Evolutionary conservation across 53 echinoderm and acorn worm genomes (phyloP).

Genomic region (Holothuria scabra): DNA sequence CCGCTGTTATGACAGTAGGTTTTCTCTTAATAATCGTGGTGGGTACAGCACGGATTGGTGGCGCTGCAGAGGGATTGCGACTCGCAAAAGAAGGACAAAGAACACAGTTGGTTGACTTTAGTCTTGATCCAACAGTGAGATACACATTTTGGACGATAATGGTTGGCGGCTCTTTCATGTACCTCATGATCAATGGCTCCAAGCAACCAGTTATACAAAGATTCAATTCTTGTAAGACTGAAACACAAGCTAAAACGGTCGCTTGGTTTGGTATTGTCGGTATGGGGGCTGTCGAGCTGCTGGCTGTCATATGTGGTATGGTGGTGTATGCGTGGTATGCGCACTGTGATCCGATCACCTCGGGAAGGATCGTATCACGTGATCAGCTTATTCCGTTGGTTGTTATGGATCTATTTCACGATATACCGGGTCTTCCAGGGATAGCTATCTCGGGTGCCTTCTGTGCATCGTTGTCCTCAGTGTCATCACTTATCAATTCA

Average conservation of each 20-base stretch:
- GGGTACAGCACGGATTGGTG: slow-evolving; percentile 20
- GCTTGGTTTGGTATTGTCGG: slow-evolving; percentile 47
- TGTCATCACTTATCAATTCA: slow-evolving; percentile 68
- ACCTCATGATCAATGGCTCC: slow-evolving; percentile 28
- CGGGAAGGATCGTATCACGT: not conserved
- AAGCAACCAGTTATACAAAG: slow-evolving; percentile 25
- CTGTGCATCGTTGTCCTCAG: slow-evolving; percentile 71
- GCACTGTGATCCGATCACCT: slow-evolving; percentile 42
- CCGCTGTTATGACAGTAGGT: slow-evolving; percentile 7
- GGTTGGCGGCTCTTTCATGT: slow-evolving; percentile 24
- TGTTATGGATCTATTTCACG: slow-evolving; percentile 61
- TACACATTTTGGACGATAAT: slow-evolving; percentile 50
- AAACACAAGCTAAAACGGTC: slow-evolving; percentile 18
- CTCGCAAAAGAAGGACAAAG: slow-evolving; percentile 38
- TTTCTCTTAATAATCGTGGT: slow-evolving; percentile 25
- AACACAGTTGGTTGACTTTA: slow-evolving; percentile 37
- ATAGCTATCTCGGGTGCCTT: slow-evolving; percentile 65
- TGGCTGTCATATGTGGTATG: slow-evolving; percentile 46
- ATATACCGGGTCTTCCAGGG: slow-evolving; percentile 65
- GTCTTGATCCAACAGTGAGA: slow-evolving; percentile 24
- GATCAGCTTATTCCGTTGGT: slow-evolving; percentile 53
- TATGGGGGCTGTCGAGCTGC: slow-evolving; percentile 31
- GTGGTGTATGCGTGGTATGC: slow-evolving; percentile 39
- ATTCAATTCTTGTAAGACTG: slow-evolving; percentile 43
- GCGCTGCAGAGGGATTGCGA: slow-evolving; percentile 39